These are phyloP conservation scores for Drosophila kanapiae DNA, from an alignment of 1,140 invertebrate genomes.

Conservation along the genomic window DNA sequence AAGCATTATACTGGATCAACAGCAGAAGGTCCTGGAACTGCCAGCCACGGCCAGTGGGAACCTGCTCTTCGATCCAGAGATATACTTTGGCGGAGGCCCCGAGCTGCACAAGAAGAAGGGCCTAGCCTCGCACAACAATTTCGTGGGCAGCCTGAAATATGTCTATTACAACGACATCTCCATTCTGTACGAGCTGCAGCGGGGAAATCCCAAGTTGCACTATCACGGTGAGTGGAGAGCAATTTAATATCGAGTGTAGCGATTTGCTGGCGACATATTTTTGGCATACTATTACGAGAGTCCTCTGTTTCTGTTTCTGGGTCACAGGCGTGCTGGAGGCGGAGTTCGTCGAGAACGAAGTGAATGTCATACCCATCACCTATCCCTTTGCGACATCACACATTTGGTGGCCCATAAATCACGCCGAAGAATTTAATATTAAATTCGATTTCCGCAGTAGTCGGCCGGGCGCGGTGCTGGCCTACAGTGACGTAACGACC, in stretches of 20 bases:
- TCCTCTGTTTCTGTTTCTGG: constrained; percentile 55
- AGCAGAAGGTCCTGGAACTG: constrained; percentile 89
- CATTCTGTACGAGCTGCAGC: constrained; percentile 94
- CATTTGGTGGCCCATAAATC: constrained; percentile 93
- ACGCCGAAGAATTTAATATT: constrained; percentile 90
- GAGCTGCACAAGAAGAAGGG: constrained; percentile 92
- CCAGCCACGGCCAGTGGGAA: constrained; percentile 89
- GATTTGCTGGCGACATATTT: constrained; percentile 36
- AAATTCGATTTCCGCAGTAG: constrained; percentile 96
- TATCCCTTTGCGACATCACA: constrained; percentile 95
- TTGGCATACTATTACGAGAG: constrained; percentile 22
- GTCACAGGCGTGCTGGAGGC: constrained; percentile 90
- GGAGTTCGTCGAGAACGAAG: constrained; percentile 93
- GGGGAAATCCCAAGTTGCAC: constrained; percentile 93
- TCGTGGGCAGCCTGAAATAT: constrained; percentile 94
- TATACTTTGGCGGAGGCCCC: constrained; percentile 95
- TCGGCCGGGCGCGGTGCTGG: constrained; percentile 92
- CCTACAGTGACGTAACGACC: constrained; percentile 92
- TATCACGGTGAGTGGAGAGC: constrained; percentile 87
- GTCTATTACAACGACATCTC: constrained; percentile 97
- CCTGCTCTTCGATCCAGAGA: constrained; percentile 96
- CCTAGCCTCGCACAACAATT: constrained; percentile 90
- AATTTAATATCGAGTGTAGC: constrained; percentile 44
- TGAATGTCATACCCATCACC: constrained; percentile 95
- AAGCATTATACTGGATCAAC: constrained; percentile 90